phyloP scores from a whole-genome alignment of 2,113 vertebrate species.

The Lutjanus erythropterus region DNA sequence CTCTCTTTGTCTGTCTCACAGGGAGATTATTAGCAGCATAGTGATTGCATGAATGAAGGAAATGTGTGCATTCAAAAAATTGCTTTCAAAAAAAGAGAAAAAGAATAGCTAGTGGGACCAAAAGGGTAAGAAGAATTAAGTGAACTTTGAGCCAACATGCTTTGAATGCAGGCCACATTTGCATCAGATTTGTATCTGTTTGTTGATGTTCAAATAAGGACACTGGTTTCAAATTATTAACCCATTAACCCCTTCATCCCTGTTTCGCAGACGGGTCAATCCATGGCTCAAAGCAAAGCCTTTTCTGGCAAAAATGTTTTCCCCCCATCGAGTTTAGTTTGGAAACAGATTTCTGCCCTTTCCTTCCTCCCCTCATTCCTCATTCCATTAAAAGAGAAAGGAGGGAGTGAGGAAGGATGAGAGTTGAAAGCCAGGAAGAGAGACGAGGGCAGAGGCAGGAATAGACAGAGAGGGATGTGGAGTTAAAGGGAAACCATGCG shows the following conservation, averaged over 20 bases:
- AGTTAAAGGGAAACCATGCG: background rate
- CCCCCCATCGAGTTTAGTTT: slow-evolving; percentile 3
- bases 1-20: slow-evolving; percentile 20
- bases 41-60: background rate
- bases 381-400: slow-evolving; percentile 39
- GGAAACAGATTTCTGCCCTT: slow-evolving; percentile 39
- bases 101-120: background rate
- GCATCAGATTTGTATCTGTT: slow-evolving; percentile 66
- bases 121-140: background rate
- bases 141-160: background rate
- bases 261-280: background rate
- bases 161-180: slow-evolving; percentile 60
- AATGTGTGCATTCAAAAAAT: background rate
- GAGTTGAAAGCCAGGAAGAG: slow-evolving; percentile 69
- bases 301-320: background rate
- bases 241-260: slow-evolving; percentile 32
- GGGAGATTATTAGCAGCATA: slow-evolving; percentile 26
- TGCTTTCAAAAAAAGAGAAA: background rate
- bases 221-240: slow-evolving; percentile 28
- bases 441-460: slow-evolving; percentile 41
- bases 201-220: slow-evolving; percentile 27
- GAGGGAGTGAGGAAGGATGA: slow-evolving; percentile 55
- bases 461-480: background rate
- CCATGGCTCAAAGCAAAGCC: background rate
- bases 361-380: slow-evolving; percentile 33